Evolutionary conservation across 1,140 invertebrate genomes (phyloP).

Genomic region (Dolichoris vasculosae): DNA sequence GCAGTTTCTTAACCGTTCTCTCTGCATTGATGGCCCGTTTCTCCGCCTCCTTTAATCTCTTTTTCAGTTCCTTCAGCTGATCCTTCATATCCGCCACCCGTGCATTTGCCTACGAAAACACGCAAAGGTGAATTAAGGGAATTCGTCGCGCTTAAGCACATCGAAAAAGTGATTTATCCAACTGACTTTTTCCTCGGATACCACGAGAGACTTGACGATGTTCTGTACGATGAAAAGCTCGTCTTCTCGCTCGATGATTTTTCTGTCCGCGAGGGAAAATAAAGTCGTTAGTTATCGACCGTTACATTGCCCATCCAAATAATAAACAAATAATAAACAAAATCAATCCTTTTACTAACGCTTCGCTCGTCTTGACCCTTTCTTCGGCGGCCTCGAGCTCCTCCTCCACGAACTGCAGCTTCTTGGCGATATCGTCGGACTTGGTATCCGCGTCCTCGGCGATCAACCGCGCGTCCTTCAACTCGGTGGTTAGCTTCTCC

Average conservation of each 20-base stretch:
- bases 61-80: constrained; percentile 68
- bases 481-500: constrained; percentile 82
- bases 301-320: background rate
- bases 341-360: constrained; percentile 80
- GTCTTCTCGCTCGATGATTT: constrained; percentile 73
- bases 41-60: constrained; percentile 69
- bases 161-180: background rate
- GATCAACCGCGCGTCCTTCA: constrained; percentile 85
- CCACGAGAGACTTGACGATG: constrained; percentile 72
- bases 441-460: constrained; percentile 89
- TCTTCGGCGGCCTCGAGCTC: constrained; percentile 92
- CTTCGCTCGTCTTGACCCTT: constrained; percentile 90
- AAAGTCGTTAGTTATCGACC: background rate
- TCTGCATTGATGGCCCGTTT: constrained; percentile 70
- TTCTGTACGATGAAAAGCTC: constrained; percentile 73
- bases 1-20: constrained; percentile 66
- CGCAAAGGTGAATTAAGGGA: background rate
- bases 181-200: constrained; percentile 72
- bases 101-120: constrained; percentile 64
- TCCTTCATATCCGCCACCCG: constrained; percentile 71
- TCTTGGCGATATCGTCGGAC: constrained; percentile 90
- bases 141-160: background rate
- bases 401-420: constrained; percentile 92
- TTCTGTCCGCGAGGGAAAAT: constrained; percentile 58
- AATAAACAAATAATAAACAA: background rate